Evolutionary conservation across 2,888 invertebrate species (phyloP), one percentile per base, ranked within the genome.

Genomic region (Coleophora flavipennella): DNA sequence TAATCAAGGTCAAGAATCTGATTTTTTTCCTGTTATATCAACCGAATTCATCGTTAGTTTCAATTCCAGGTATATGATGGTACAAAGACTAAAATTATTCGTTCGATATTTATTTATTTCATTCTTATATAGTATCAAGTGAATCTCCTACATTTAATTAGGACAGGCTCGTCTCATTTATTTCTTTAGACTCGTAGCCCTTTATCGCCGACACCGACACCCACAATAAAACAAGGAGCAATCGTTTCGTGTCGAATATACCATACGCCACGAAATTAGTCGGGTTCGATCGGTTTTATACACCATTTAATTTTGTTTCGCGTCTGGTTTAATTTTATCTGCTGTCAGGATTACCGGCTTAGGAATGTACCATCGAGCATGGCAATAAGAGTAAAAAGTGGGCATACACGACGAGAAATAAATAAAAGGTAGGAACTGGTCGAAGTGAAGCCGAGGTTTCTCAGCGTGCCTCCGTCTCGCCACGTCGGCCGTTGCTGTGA

Each of bases 241-340:
- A 56, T 56, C 55, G 44, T 38, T 40, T 43, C 53, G 55, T 57
- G 60, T 60, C 57, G 60, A 70, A 75, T 67, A 75, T 67, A 64
- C 71, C 78, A 73, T 75, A 77, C 79, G 67, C 70, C 76, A 78
- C 80, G 62, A 78, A 84, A 83, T 84, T 84, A 83, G 81, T 79
- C 58, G 62, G 68, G 67, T 68, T 74, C 75, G 73, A 76, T 71
- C 67, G 67, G 76, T 77, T 78, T 78, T 73, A 76, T 76, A 62
- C 73, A 71, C 76, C 70, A 81, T 83, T 83, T 83, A 79, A 81
- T 83, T 83, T 84, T 81, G 73, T 83, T 84, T 78, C 74, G 74
- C 77, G 84, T 84, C 84, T 84, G 81, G 79, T 78, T 81, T 81
- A 83, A 84, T 81, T 83, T 84, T 81, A 81, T 81, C 80, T 71